phyloP scores from a whole-genome alignment of 2,888 invertebrate species.

The Chalcosyrphus nemorum region DNA sequence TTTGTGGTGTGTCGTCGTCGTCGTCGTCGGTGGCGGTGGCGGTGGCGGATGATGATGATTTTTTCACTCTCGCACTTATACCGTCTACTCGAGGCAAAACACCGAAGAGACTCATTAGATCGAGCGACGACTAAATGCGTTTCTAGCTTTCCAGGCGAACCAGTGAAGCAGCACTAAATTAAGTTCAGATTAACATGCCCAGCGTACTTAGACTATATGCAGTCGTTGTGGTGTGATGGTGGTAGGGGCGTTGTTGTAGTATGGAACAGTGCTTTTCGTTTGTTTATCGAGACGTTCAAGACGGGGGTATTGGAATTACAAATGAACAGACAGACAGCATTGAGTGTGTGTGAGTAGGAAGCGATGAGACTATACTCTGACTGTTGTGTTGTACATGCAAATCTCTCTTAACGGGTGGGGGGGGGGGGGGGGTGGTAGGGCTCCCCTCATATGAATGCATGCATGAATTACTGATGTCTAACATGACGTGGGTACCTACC shows the following conservation, averaged over 20 bases:
- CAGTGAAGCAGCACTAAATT: constrained; percentile 63
- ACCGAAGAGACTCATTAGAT: constrained; percentile 63
- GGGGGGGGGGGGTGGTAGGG: background rate
- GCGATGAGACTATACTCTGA: constrained; percentile 25
- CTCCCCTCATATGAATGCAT: background rate
- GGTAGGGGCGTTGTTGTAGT: constrained; percentile 20
- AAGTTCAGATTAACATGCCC: constrained; percentile 68
- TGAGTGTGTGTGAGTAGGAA: constrained; percentile 1
- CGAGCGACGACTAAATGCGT: constrained; percentile 6
- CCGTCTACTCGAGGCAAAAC: constrained; percentile 51
- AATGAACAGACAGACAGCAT: background rate
- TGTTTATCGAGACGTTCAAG: background rate
- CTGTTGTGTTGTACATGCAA: too few species aligned
- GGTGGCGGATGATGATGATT: too few species aligned
- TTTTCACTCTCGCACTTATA: constrained; percentile 38
- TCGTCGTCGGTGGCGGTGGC: too few species aligned
- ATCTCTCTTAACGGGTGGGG: constrained; percentile 9
- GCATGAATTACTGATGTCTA: constrained; percentile 10
- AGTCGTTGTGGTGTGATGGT: background rate
- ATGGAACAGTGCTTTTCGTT: constrained; percentile 8
- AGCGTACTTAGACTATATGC: constrained; percentile 54
- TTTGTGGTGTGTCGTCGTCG: constrained; percentile 58
- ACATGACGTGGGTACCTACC: background rate
- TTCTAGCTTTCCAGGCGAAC: constrained; percentile 53
- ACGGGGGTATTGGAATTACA: constrained; percentile 30